Evolutionary conservation across 1,140 invertebrate genomes (phyloP).

Genomic region (Drosophila littoralis): DNA sequence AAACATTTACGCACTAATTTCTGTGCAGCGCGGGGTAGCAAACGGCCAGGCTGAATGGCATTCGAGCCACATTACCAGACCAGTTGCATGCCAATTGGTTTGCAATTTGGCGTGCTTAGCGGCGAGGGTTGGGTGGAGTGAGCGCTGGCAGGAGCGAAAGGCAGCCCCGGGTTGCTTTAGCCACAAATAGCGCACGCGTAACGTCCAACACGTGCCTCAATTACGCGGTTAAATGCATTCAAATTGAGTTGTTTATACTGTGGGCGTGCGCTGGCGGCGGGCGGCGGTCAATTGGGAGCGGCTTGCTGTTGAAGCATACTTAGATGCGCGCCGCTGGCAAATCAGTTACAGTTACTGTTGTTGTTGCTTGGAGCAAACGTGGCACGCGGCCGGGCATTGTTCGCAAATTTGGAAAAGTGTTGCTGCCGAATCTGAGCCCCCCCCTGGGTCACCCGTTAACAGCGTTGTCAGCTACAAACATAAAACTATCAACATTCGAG

Average conservation of each 20-base stretch:
- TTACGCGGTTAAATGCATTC: slow-evolving; percentile 84
- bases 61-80: slow-evolving; percentile 63
- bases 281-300: slow-evolving; percentile 40
- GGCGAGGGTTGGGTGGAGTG: slow-evolving; percentile 4
- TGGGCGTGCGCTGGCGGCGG: slow-evolving; percentile 54
- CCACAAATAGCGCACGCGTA: slow-evolving; percentile 78
- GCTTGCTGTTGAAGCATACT: slow-evolving; percentile 35
- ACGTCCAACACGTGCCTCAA: slow-evolving; percentile 75
- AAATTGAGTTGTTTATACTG: slow-evolving; percentile 84
- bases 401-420: slow-evolving; percentile 71
- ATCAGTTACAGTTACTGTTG: slow-evolving; percentile 70
- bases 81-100: slow-evolving; percentile 84
- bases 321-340: slow-evolving; percentile 58
- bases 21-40: slow-evolving; percentile 50
- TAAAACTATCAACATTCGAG: slow-evolving; percentile 75
- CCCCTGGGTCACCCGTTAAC: slow-evolving; percentile 4
- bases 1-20: slow-evolving; percentile 84
- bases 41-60: slow-evolving; percentile 26
- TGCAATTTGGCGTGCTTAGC: slow-evolving; percentile 77
- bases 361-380: slow-evolving; percentile 44
- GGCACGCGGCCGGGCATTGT: slow-evolving; percentile 71
- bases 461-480: slow-evolving; percentile 53
- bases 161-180: slow-evolving; percentile 40
- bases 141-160: too few species aligned
- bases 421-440: neutral